phyloP scores from a whole-genome alignment of 2,113 vertebrate species.

The Coryphaenoides rupestris region DNA sequence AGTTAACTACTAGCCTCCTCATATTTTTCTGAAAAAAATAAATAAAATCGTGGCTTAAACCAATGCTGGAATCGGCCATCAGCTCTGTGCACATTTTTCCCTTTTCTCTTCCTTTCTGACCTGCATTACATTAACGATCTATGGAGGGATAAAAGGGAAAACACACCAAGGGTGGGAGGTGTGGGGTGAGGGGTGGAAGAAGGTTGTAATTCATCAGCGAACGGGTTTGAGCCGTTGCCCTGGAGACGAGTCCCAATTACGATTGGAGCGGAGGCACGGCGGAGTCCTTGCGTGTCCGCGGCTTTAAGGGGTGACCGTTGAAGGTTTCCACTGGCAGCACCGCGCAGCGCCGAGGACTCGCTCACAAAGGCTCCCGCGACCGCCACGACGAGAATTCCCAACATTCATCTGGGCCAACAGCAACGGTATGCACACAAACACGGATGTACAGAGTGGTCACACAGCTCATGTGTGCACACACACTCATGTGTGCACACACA shows the following conservation, averaged over 20 bases:
- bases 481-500: conserved; percentile 23
- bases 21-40: no score
- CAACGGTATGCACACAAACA: conserved; percentile 21
- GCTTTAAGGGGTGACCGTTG: conserved; percentile 41
- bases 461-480: no score
- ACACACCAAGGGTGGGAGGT: not conserved
- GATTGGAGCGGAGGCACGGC: conserved; percentile 15
- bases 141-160: not conserved
- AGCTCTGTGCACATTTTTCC: not conserved
- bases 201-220: not conserved
- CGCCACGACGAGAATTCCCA: conserved; percentile 44
- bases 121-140: conserved; percentile 1
- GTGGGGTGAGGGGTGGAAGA: not conserved
- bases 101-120: not conserved
- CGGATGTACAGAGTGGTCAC: conserved; percentile 10
- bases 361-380: conserved; percentile 48
- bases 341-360: conserved; percentile 41
- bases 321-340: conserved; percentile 53
- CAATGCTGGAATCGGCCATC: no score
- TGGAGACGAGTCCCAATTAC: not conserved
- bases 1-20: no score
- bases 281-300: conserved; percentile 25
- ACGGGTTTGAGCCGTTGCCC: not conserved
- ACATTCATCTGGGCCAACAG: conserved; percentile 37
- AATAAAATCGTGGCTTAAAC: no score